Evolutionary conservation across 2,797 vertebrate species (phyloP).

Genomic region (Apogon hyalosoma): DNA sequence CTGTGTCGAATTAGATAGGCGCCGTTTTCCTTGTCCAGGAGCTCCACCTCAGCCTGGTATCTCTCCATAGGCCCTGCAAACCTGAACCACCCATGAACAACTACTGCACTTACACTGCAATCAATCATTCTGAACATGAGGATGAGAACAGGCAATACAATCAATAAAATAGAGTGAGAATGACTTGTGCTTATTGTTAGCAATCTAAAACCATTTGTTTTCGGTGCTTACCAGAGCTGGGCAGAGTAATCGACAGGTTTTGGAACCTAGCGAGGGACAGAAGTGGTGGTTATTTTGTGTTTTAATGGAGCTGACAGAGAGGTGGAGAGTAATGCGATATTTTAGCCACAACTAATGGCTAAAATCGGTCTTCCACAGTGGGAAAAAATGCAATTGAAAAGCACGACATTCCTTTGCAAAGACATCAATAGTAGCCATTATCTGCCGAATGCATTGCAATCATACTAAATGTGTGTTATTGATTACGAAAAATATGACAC

Average conservation of each 20-base stretch:
- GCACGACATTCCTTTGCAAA: slow-evolving; percentile 45
- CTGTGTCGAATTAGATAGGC: slow-evolving; percentile 94
- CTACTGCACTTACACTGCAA: slow-evolving; percentile 50
- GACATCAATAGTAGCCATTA: slow-evolving; percentile 69
- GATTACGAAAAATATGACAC: slow-evolving; percentile 78
- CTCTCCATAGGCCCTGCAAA: slow-evolving; percentile 96
- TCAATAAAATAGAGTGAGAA: slow-evolving; percentile 34
- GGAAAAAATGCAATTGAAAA: slow-evolving; percentile 48
- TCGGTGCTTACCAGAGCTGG: slow-evolving; percentile 90
- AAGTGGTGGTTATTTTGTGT: slow-evolving; percentile 62
- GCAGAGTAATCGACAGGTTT: slow-evolving; percentile 95
- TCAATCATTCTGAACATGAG: slow-evolving; percentile 52
- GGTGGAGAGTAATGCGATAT: slow-evolving; percentile 65
- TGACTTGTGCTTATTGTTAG: slow-evolving; percentile 35
- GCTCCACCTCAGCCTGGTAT: slow-evolving; percentile 91
- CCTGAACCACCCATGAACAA: slow-evolving; percentile 82
- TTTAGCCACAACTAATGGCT: slow-evolving; percentile 62
- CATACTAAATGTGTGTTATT: slow-evolving; percentile 61
- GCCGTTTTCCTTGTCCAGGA: slow-evolving; percentile 90
- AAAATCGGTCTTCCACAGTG: slow-evolving; percentile 54
- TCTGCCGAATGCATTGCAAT: slow-evolving; percentile 62
- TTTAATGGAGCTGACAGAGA: slow-evolving; percentile 56
- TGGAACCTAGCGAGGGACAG: slow-evolving; percentile 85
- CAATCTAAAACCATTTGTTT: slow-evolving; percentile 46
- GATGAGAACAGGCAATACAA: slow-evolving; percentile 38